Base-by-base conservation (phyloP, 2,888 invertebrate genomes). In the Antheraea yamamai region DNA sequence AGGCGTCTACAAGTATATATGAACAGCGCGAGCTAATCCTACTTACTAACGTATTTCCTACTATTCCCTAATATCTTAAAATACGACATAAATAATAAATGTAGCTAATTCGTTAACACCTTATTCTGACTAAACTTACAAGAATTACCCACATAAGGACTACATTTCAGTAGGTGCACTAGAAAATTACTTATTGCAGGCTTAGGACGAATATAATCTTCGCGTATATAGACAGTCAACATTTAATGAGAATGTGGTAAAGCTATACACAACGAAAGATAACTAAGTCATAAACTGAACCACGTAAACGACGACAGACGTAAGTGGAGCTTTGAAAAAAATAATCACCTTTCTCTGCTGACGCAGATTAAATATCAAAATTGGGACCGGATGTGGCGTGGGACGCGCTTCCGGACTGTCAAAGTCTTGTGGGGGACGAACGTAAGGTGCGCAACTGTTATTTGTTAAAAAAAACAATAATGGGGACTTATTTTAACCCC, bases 311-410 rank as follows among this genome's bases (percentile, higher is more conserved):
- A 14, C 4, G 30, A 26, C 16, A 66, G 1, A 16, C 26, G 14
- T 30, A 30, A 66, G 30, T 30, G 16, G 30, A 14, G 16, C 14
- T 64, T 64, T 64, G 14, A 64, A 64, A 64, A 66, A 66, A 66
- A 30, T 3, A 18, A 68, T 68, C 39, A 70, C 39, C 64, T 70
- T 70, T 70, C 39, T 39, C 39, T 16, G 18, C 16, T 30, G 4
- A 39, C 39, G 39, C 39, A 70, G 70, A n/a, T 26, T 70, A 70
- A 39, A 70, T 70, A 70, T 70, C 39, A 23, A 39, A 70, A 70
- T 23, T n/a, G 35, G n/a, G 18, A 70, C 70, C 70, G 73, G 73
- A 73, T 35, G 16, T 26, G 7, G 58, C 12, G 70, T 39, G 70
- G 20, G 70, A 20, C n/a, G 39, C 70, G n/a, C 39, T 70, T 70